A percentile compares a stretch with the other conserved stretches of the same genome.
Conservation (phyloP, 2,888 invertebrate species). For the Chloroclysta siterata region DNA sequence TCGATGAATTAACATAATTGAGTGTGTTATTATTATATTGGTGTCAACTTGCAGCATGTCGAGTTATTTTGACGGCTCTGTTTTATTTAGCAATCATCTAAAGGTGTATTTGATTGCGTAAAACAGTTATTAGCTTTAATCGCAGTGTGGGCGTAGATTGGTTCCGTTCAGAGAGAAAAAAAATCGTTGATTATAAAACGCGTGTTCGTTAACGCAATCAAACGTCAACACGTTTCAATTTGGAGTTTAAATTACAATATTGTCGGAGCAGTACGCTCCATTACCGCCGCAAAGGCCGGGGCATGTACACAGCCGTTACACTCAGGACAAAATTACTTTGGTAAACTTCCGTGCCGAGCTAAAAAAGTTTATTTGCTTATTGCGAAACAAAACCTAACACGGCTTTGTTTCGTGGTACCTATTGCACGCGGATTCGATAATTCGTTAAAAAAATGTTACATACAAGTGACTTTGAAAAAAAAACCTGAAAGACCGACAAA, state of each 20-base stretch:
- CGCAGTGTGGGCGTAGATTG: conserved; percentile 32
- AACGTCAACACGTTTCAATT: conserved; percentile 46
- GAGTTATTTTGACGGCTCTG: conserved; percentile 49
- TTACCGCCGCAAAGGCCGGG: conserved; percentile 48
- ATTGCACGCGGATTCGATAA: not conserved
- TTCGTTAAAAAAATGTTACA: conserved; percentile 12
- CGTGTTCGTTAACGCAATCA: conserved; percentile 43
- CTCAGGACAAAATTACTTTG: conserved; percentile 44
- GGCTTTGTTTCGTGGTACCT: too few species aligned
- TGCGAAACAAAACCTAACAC: conserved; percentile 31
- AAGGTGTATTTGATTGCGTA: conserved; percentile 29
- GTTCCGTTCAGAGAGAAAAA: conserved; percentile 21
- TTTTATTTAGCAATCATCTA: conserved; percentile 46
- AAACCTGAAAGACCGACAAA: too few species aligned
- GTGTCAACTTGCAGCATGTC: conserved; percentile 55
- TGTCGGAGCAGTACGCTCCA: conserved; percentile 47
- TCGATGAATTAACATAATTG: conserved; percentile 79
- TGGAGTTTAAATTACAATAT: conserved; percentile 51
- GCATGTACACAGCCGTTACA: conserved; percentile 42
- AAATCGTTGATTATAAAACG: conserved; percentile 36
- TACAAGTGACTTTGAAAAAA: not conserved
- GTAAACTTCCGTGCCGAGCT: conserved; percentile 40
- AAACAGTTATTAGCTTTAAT: conserved; percentile 12
- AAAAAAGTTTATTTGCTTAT: conserved; percentile 41
- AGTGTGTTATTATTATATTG: conserved; percentile 72